Evolutionary conservation across 2,888 invertebrate species (phyloP), one percentile per base, ranked within the genome.

Genomic region (Graphium colonna): DNA sequence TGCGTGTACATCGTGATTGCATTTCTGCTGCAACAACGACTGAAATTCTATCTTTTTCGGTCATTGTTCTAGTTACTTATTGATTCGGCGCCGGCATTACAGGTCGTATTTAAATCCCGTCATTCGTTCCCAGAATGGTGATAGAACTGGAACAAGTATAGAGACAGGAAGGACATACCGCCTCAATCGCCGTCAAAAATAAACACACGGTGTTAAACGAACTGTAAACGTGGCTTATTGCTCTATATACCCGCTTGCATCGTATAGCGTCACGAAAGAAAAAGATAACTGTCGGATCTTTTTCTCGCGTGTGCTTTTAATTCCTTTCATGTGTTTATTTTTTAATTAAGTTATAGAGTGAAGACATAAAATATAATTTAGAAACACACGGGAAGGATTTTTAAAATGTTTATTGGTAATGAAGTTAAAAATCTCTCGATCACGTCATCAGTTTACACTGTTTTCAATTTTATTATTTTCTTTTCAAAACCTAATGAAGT

Each of bases 11-110:
- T 2, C n/a, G 9, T n/a, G 15, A 8, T n/a, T 38, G 39, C 44
- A 44, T 53, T 44, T 53, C 48, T 49, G 38, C 31, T 38, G 43
- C 49, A 44, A 53, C 43, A 49, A n/a, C 15, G 8, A 39, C 53
- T 50, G 60, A 57, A 59, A 60, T 62, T 53, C 60, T 60, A 47
- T 54, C 56, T 50, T 53, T 50, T 54, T 28, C 51, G 42, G 56
- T 61, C 60, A 63, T 62, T 55, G 56, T 59, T 51, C 52, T 49
- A 56, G 51, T 59, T 63, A 47, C 57, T 67, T 67, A 68, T 67
- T 67, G 63, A 61, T 43, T 41, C 51, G 63, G 65, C 64, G 64
- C 62, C 62, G 58, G 33, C n/a, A 55, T 55, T 15, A 49, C 40
- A 13, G 46, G 33, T 15, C 31, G 33, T 42, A 52, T 52, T 46